Conservation (phyloP, 2,888 invertebrate genomes). For the Litoditis marina region DNA sequence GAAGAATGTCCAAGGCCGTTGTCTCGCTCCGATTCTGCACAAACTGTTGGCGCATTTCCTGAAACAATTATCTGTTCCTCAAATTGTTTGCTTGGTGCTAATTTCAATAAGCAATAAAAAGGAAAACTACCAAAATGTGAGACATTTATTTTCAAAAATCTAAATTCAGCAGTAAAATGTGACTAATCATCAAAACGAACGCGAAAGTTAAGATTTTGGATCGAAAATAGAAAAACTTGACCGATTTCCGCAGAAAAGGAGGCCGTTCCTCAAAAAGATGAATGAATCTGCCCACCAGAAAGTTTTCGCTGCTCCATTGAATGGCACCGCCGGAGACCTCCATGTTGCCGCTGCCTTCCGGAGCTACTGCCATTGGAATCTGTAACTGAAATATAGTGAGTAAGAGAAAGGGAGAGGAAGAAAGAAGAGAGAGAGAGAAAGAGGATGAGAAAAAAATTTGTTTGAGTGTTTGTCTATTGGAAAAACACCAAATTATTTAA, state of each 20-base stretch:
- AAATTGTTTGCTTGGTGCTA: neutral
- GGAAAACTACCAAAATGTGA: no score
- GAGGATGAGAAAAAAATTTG: neutral
- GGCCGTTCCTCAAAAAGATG: no score
- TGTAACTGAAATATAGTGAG: no score
- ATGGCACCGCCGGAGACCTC: neutral
- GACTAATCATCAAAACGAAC: no score
- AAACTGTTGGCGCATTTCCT: conserved; percentile 3
- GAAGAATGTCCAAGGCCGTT: conserved; percentile 8
- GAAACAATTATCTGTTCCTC: neutral
- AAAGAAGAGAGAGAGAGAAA: neutral
- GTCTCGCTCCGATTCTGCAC: neutral
- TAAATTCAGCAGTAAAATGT: no score
- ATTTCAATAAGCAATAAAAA: neutral
- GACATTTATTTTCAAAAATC: no score
- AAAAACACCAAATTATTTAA: no score
- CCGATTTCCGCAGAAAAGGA: no score
- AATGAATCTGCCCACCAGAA: no score
- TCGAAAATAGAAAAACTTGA: no score
- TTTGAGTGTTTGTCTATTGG: no score
- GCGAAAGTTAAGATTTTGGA: no score
- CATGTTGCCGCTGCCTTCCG: conserved; percentile 18
- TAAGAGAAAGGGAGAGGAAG: neutral
- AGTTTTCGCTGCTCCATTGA: conserved; percentile 11
- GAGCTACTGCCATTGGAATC: conserved; percentile 15